Evolutionary conservation across 2,113 vertebrate species (phyloP).

Genomic region (Boulengeromyrus knoepffleri): DNA sequence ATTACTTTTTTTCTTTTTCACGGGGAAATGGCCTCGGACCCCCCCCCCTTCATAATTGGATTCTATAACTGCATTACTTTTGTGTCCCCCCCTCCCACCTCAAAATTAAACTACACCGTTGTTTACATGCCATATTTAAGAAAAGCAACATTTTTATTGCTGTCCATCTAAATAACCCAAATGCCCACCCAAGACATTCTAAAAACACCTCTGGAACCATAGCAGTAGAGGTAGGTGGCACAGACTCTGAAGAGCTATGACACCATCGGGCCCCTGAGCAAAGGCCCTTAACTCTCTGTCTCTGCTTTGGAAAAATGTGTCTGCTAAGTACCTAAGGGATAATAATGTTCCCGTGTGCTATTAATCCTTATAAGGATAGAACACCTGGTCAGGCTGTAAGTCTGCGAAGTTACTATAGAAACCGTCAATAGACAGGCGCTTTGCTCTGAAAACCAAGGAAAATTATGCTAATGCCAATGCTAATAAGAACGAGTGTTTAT

Average conservation of each 20-base stretch:
- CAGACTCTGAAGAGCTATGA: too few relatives aligned
- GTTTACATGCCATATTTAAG: background rate
- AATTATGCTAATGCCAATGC: background rate
- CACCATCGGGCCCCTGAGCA: too few relatives aligned
- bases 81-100: background rate
- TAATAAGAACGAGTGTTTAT: background rate
- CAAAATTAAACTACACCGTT: background rate
- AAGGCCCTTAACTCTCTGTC: too few relatives aligned
- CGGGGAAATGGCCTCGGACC: background rate
- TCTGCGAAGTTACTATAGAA: background rate
- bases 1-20: background rate
- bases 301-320: too few relatives aligned
- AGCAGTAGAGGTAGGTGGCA: too few relatives aligned
- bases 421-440: background rate
- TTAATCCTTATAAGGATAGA: background rate
- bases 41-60: background rate
- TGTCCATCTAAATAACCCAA: too few relatives aligned
- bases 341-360: background rate
- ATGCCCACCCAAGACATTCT: too few relatives aligned
- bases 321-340: too few relatives aligned
- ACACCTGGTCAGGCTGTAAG: background rate
- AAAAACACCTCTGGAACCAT: too few relatives aligned
- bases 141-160: too few relatives aligned
- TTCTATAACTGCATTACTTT: background rate
- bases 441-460: background rate